Base-by-base conservation (phyloP, 1,140 invertebrate genomes). In the Marisa cornuarietis region DNA sequence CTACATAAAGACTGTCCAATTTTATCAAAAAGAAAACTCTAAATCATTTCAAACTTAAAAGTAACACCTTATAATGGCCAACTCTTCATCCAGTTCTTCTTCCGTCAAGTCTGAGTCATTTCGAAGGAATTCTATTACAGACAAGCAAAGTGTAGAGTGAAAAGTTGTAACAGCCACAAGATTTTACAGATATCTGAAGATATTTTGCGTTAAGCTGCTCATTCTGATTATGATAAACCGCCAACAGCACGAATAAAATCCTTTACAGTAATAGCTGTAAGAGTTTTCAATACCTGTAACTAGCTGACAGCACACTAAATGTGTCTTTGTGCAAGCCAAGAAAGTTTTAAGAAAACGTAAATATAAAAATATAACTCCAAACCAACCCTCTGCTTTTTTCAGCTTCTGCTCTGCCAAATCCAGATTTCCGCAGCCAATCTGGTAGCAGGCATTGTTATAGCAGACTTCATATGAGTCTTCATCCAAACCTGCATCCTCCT, bases 51-150 rank as follows among this genome's bases (percentile, higher is more conserved):
- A 42, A 42, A 42, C 6, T 42, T 42, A 42, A 42, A 42, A 42
- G 31, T 6, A 42, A 14, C 22, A 95, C 94, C 93, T 94, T 75
- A 99, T 98, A 73, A 98, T 95, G 26, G 94, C 95, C 66, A 97
- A 90, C 91, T 99, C 97, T 83, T 96, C 94, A 74, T 95, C 94
- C 62, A 98, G 95, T 85, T 97, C 96, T 69, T 97, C 96, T 85
- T 98, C 96, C 20, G 94, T 93, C 58, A 94, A 93, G 26, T 96
- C 97, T 22, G 87, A 81, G 90, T 99, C 97, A 84, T 42, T 78
- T 58, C 74, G 75, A 42, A 84, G 75, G 22, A 78, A 61, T n/a
- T 98, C 97, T 86, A 96, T 94, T 24, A 98, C 93, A 77, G 94
- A 80, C 14, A 72, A 31, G 31, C 3, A 42, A 42, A 42, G 6